phyloP scores from a whole-genome alignment of 2,113 vertebrate genomes.

The Vidua chalybeata region DNA sequence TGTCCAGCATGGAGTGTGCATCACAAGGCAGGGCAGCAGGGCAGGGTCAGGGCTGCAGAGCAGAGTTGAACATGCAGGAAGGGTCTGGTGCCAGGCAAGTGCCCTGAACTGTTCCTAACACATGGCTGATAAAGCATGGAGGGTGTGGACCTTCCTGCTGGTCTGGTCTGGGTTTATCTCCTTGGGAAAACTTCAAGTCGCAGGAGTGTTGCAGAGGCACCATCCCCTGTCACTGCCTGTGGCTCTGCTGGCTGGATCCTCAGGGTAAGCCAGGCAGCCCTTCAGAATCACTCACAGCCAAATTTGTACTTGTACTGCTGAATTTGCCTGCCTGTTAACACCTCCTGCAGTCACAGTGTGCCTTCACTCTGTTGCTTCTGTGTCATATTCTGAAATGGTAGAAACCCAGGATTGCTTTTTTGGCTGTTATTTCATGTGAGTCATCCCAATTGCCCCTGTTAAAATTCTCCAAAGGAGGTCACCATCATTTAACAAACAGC shows the following conservation, averaged over 20 bases:
- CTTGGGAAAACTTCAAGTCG: not conserved
- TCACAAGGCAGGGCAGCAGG: not conserved
- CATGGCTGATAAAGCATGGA: not conserved
- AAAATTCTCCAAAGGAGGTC: not conserved
- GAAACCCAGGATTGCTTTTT: not conserved
- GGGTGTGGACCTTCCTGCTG: not conserved
- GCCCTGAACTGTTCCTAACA: not conserved
- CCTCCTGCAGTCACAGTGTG: not conserved
- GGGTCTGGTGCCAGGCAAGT: not conserved
- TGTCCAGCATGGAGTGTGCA: not conserved
- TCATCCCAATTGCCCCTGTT: not conserved
- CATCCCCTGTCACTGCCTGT: not conserved
- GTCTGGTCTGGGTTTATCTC: not conserved
- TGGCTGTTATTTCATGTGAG: not conserved
- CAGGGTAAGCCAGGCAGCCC: not conserved
- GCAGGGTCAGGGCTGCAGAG: not conserved
- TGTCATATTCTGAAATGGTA: not conserved
- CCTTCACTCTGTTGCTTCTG: not conserved
- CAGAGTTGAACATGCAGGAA: not conserved
- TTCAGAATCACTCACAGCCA: not conserved
- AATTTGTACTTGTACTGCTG: not conserved
- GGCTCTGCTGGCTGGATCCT: not conserved
- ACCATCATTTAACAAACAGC: not conserved
- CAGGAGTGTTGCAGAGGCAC: fast-evolving
- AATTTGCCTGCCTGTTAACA: not conserved